Conservation (phyloP, 2,797 vertebrate genomes). For the Eulemur rubriventer region DNA sequence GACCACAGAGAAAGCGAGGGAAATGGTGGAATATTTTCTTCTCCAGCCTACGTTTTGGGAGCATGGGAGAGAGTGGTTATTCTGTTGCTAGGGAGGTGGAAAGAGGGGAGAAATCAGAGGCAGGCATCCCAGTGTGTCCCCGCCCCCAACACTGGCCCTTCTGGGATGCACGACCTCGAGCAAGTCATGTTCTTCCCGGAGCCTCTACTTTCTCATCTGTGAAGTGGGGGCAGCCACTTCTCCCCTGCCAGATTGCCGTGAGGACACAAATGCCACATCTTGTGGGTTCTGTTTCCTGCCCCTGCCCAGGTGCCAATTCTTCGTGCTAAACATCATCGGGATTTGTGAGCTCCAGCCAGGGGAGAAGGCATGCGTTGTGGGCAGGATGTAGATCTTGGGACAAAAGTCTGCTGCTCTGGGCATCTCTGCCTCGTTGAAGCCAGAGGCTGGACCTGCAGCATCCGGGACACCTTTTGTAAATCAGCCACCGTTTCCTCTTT, state of each 20-base stretch:
- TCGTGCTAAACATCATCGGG: background rate
- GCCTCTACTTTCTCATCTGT: background rate
- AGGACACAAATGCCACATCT: background rate
- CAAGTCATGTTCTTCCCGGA: background rate
- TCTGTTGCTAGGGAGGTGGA: background rate
- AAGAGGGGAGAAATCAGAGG: background rate
- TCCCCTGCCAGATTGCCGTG: background rate
- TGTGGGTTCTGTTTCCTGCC: background rate
- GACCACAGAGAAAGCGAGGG: background rate
- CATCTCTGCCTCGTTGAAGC: constrained; percentile 48
- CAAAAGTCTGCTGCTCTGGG: background rate
- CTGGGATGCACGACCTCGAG: background rate
- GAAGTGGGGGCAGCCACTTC: background rate
- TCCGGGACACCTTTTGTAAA: constrained; percentile 74
- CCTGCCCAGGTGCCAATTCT: accelerated
- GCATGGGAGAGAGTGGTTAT: too few relatives aligned
- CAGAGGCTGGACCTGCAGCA: background rate
- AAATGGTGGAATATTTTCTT: accelerated
- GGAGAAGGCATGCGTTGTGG: accelerated
- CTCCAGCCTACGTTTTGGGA: background rate
- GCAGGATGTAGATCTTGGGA: background rate
- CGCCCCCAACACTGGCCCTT: accelerated
- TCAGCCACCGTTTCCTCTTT: constrained; percentile 75
- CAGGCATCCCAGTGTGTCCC: background rate
- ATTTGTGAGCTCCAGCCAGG: background rate